Conservation (phyloP, 2,113 vertebrate species). For the Actinemys pallida region DNA sequence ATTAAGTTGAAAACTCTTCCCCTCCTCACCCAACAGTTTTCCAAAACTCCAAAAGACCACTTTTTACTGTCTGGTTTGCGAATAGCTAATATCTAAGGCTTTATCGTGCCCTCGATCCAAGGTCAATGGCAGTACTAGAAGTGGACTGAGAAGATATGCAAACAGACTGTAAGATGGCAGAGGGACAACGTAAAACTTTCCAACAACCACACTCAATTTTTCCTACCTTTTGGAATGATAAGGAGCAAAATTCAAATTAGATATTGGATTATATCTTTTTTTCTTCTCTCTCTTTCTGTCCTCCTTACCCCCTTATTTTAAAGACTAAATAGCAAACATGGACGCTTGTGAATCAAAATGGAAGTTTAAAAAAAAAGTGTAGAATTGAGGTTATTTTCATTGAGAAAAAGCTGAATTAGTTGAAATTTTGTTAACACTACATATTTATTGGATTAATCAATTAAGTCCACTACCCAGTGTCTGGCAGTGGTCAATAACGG, state of each 20-base stretch:
- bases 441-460: not conserved
- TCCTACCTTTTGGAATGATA: not conserved
- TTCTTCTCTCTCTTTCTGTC: not conserved
- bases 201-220: not conserved
- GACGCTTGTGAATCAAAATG: not conserved
- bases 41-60: not conserved
- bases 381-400: not conserved
- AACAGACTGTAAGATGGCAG: not conserved
- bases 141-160: not conserved
- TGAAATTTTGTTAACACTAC: not conserved
- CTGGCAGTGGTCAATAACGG: not conserved
- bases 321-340: not conserved
- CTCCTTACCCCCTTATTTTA: not conserved
- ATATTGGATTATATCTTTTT: not conserved
- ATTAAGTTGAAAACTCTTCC: not conserved
- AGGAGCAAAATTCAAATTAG: not conserved
- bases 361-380: not conserved
- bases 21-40: not conserved
- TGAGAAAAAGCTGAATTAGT: not conserved
- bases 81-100: not conserved
- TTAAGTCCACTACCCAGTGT: not conserved
- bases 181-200: not conserved
- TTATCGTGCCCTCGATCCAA: not conserved
- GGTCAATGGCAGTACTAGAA: not conserved
- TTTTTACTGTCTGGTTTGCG: not conserved